phyloP scores from a whole-genome alignment of 2,797 vertebrate species.

The Scarus forsteni region DNA sequence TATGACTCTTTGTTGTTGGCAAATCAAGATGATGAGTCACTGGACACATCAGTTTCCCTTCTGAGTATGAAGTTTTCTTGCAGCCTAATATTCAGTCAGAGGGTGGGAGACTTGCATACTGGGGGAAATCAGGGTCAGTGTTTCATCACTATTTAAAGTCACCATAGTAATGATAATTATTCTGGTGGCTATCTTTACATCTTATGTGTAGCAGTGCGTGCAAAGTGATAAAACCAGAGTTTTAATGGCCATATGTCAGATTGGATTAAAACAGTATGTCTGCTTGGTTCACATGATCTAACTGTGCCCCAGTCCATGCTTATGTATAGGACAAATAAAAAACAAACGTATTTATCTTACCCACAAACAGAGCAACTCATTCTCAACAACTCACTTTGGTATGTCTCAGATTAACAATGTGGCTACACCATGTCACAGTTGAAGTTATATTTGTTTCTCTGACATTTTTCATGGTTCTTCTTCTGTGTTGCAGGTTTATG shows the following conservation, averaged over 20 bases:
- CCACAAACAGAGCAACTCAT: too few relatives aligned
- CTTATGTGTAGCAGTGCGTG: neutral
- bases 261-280: neutral
- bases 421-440: too few relatives aligned
- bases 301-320: too few relatives aligned
- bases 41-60: slow-evolving; percentile 10
- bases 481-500: slow-evolving; percentile 89
- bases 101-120: slow-evolving; percentile 4
- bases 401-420: too few relatives aligned
- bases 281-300: too few relatives aligned
- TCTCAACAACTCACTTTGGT: too few relatives aligned
- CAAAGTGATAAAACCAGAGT: neutral
- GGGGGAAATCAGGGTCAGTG: slow-evolving; percentile 10
- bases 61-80: slow-evolving; percentile 3
- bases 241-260: neutral
- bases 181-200: neutral
- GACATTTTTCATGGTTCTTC: neutral
- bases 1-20: slow-evolving; percentile 31
- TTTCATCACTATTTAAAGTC: neutral
- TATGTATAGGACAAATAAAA: too few relatives aligned
- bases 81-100: slow-evolving; percentile 14
- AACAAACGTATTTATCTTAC: too few relatives aligned
- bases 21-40: slow-evolving; percentile 30
- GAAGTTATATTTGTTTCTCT: neutral
- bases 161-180: neutral